Conservation (phyloP, 35 echinoderm and acorn worm species). For the Strongylocentrotus purpuratus region DNA sequence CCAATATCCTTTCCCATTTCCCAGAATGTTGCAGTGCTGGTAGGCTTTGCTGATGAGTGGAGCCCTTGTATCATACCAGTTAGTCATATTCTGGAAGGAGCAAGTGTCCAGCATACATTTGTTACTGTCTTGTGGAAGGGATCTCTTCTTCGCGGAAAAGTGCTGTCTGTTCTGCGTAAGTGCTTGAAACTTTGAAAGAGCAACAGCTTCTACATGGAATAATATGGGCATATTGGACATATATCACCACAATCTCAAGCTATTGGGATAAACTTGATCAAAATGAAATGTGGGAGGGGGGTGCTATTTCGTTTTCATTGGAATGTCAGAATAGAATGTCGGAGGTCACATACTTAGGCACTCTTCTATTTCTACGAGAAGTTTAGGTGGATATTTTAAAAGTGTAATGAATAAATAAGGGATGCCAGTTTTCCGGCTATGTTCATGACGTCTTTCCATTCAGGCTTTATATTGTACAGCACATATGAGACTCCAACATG, state of each 20-base stretch:
- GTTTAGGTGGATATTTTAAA: too few species aligned
- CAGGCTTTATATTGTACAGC: neutral
- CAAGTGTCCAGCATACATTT: neutral
- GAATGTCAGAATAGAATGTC: too few species aligned
- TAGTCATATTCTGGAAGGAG: neutral
- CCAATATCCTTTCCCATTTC: neutral
- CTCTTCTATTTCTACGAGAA: too few species aligned
- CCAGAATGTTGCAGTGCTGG: slow-evolving; percentile 20
- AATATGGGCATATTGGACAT: neutral
- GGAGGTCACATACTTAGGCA: too few species aligned
- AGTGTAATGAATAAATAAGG: neutral
- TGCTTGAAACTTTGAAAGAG: neutral
- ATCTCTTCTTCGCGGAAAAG: neutral
- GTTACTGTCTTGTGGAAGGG: neutral
- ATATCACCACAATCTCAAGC: neutral
- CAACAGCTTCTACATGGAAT: too few species aligned
- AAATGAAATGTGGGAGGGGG: neutral
- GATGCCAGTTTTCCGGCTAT: neutral
- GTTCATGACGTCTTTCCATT: neutral
- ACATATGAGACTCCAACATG: neutral
- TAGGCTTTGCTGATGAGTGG: slow-evolving; percentile 15
- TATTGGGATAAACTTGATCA: too few species aligned
- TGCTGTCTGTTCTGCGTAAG: slow-evolving; percentile 37
- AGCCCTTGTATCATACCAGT: slow-evolving; percentile 29
- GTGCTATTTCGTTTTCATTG: too few species aligned